phyloP scores from a whole-genome alignment of 2,797 vertebrate genomes.

The Megalops cyprinoides region DNA sequence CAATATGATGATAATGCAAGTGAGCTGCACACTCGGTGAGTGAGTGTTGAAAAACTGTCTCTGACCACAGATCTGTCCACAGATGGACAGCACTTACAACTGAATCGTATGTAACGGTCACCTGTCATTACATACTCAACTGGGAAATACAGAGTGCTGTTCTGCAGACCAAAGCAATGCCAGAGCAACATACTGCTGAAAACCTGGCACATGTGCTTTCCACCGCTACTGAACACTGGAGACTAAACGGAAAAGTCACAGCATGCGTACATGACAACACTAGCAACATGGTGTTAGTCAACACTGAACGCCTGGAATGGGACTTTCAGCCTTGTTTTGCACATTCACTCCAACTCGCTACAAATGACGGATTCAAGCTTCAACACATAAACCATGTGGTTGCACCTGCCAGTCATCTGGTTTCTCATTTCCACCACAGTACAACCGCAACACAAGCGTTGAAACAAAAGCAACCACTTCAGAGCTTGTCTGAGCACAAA shows the following conservation, averaged over 20 bases:
- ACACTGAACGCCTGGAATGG: neutral
- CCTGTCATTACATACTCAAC: neutral
- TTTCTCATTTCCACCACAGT: neutral
- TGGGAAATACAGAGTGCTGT: neutral
- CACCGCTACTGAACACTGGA: neutral
- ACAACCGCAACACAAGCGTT: neutral
- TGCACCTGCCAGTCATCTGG: neutral
- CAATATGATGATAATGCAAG: neutral
- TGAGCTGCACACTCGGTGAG: neutral
- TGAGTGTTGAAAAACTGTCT: neutral
- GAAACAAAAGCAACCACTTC: neutral
- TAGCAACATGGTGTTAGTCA: neutral
- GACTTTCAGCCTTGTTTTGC: neutral
- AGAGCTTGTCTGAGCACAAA: neutral
- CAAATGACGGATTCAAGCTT: neutral
- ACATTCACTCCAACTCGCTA: neutral
- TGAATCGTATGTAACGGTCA: neutral
- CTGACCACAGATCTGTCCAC: slow-evolving; percentile 14
- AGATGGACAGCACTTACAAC: slow-evolving; percentile 4
- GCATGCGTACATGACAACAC: neutral
- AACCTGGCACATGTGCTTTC: neutral
- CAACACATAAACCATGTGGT: neutral
- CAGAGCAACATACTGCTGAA: neutral
- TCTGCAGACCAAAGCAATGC: neutral
- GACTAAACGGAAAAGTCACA: neutral